Conservation (phyloP, 2,797 vertebrate genomes). For the Morelia viridis region DNA sequence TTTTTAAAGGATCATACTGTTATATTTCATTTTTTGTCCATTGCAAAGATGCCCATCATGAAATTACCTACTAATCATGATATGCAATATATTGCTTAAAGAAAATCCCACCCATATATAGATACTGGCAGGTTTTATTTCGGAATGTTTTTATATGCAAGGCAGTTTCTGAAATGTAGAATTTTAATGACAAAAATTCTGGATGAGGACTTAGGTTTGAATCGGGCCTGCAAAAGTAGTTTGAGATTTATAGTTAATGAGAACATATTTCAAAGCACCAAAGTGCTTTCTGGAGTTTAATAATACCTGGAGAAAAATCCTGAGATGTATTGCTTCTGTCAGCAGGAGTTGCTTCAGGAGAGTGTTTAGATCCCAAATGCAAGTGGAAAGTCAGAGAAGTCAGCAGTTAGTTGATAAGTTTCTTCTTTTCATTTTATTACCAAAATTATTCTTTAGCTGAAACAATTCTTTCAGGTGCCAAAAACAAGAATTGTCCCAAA, state of each 20-base stretch:
- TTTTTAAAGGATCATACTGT: background rate
- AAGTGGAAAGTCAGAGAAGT: conserved; percentile 30
- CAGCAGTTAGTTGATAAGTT: conserved; percentile 13
- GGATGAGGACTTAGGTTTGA: conserved; percentile 43
- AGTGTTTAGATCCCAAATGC: conserved; percentile 40
- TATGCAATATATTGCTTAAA: background rate
- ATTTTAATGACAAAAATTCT: conserved; percentile 33
- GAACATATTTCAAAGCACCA: conserved; percentile 59
- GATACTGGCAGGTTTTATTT: conserved; percentile 41
- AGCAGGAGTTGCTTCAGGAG: conserved; percentile 37
- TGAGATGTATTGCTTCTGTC: conserved; percentile 33
- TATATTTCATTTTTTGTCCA: background rate
- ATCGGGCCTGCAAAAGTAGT: conserved; percentile 62
- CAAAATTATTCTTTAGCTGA: conserved; percentile 12
- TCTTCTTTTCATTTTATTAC: background rate
- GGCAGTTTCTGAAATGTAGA: conserved; percentile 50
- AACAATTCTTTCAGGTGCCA: conserved; percentile 16
- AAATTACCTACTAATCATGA: conserved; percentile 60
- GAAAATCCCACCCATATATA: conserved; percentile 27
- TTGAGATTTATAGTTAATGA: conserved; percentile 68
- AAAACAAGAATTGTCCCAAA: conserved; percentile 25
- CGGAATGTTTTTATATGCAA: conserved; percentile 44
- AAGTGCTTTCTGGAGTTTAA: conserved; percentile 54
- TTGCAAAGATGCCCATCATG: conserved; percentile 52
- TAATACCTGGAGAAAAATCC: conserved; percentile 47